A percentile compares a stretch with the other conserved stretches of the same genome.
Evolutionary conservation across 2,797 vertebrate genomes (phyloP).

Genomic region (Pangasius mekongensis): DNA sequence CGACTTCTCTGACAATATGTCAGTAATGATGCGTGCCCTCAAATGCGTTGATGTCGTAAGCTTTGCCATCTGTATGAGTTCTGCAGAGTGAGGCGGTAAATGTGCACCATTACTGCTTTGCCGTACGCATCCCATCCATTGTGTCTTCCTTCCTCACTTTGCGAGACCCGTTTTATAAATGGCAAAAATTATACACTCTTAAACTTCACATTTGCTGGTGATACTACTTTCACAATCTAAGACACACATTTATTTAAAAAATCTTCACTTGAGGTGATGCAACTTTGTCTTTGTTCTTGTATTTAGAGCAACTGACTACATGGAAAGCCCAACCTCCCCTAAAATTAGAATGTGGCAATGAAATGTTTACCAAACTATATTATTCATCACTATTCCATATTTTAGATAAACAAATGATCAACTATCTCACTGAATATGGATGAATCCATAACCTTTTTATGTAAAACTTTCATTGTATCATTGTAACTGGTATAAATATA

Average conservation of each 20-base stretch:
- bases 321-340: neutral
- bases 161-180: no score
- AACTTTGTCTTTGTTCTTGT: neutral
- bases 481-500: no score
- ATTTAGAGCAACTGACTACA: neutral
- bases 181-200: no score
- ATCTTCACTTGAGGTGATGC: neutral
- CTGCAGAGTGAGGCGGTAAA: no score
- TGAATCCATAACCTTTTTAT: no score
- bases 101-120: neutral
- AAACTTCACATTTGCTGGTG: neutral
- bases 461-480: no score
- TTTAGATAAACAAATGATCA: neutral
- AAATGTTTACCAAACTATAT: neutral
- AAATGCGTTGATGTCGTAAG: neutral
- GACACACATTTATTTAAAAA: neutral
- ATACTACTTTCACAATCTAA: neutral
- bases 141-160: neutral
- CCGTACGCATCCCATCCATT: neutral
- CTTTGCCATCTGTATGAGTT: no score
- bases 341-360: no score
- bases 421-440: neutral
- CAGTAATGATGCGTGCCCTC: neutral
- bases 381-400: neutral
- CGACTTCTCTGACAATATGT: neutral